Base-by-base conservation (phyloP, 2,888 invertebrate species). In the Ypsolopha sequella region DNA sequence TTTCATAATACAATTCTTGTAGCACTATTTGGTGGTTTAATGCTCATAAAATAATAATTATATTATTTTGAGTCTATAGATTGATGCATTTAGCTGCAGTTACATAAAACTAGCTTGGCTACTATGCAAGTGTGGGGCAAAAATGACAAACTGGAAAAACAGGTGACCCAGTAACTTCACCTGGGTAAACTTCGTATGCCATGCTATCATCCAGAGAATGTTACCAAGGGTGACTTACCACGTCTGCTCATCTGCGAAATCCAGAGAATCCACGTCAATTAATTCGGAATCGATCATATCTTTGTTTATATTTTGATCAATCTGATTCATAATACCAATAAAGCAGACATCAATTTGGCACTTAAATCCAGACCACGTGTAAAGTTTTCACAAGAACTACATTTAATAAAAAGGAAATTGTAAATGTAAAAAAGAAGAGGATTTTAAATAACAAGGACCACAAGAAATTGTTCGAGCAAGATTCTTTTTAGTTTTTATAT, bases 221-320 rank as follows among this genome's bases (percentile, higher is more conserved):
- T 24, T 46, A 38, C 44, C 41, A 24, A 47, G 41, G 36, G 7
- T 24, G 52, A 62, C 88, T 80, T 66, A 90, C 90, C 90, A 90
- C 59, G 88, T 88, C 77, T 90, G 89, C 68, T 88, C 82, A 73
- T 89, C 84, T 56, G 78, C 76, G 72, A 86, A 87, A 74, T 88
- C 81, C 61, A 89, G 73, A 61, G 86, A 75, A 68, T 84, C 82
- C 69, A 89, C 78, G 79, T 89, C 88, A 65, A 90, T 88, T 62
- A 89, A 76, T 68, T 88, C 88, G 70, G 70, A 75, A 75, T 84
- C 84, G 70, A 76, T 71, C 85, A 86, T 84, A 84, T 82, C 84
- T 82, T 86, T 84, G 85, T 86, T 84, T 86, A 81, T 84, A 84
- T 85, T 85, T 80, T 82, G 80, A 80, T 81, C 78, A 80, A 65